Evolutionary conservation across 2,113 vertebrate species (phyloP).

Genomic region (Cavia porcellus): DNA sequence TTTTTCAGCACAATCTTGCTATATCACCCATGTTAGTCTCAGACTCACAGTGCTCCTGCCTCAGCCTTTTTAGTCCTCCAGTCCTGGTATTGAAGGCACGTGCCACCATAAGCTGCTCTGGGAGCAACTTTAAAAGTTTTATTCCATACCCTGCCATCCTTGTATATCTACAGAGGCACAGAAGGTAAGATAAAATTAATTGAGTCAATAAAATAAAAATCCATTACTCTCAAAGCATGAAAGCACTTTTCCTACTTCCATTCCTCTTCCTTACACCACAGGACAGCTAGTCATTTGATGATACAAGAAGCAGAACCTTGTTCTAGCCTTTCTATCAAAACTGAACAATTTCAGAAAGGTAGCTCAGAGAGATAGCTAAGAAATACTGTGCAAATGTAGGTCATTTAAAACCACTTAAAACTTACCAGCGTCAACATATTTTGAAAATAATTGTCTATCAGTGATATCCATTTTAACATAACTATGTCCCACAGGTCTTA

Average conservation of each 20-base stretch:
- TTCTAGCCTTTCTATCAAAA: background rate
- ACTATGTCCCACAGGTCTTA: background rate
- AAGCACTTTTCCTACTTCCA: background rate
- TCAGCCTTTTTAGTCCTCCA: background rate
- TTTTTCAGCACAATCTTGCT: background rate
- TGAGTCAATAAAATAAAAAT: background rate
- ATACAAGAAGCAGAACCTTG: background rate
- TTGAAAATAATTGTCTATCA: background rate
- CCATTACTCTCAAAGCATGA: background rate
- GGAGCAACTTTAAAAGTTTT: background rate
- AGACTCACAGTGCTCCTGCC: background rate
- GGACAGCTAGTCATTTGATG: background rate
- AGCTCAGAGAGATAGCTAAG: background rate
- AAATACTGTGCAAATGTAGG: background rate
- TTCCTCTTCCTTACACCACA: background rate
- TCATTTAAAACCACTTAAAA: background rate
- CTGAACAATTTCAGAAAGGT: background rate
- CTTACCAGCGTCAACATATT: background rate
- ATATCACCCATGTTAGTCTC: background rate
- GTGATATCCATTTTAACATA: background rate
- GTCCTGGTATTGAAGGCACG: too few relatives aligned
- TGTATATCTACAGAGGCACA: background rate
- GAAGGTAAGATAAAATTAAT: background rate
- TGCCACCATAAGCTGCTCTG: background rate
- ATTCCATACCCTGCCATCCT: background rate